These are phyloP conservation scores for Marmota monax DNA, from an alignment of 2,113 vertebrate genomes.

Conservation along the genomic window DNA sequence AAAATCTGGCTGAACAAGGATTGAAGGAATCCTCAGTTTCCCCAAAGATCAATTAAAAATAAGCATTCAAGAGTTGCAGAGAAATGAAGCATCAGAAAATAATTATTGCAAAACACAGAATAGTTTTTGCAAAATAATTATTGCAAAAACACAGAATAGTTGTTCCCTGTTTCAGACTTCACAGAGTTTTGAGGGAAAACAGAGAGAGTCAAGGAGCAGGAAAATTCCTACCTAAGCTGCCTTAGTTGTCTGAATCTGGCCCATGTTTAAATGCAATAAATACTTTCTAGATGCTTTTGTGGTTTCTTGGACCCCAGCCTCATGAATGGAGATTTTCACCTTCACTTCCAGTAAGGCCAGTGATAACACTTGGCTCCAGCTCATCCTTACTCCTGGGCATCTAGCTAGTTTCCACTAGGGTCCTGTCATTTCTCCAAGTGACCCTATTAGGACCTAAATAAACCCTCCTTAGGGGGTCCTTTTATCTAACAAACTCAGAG, in stretches of 20 bases:
- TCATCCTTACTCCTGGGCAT: not conserved
- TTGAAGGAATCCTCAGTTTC: not conserved
- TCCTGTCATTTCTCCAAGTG: not conserved
- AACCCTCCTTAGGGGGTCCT: not conserved
- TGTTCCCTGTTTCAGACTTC: not conserved
- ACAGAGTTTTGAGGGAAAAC: not conserved
- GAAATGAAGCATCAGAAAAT: slow-evolving; percentile 33
- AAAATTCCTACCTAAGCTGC: not conserved
- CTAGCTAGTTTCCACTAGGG: not conserved
- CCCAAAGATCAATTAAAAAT: not conserved
- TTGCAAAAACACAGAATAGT: not conserved
- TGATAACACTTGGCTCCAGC: not conserved
- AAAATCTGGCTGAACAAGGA: not conserved
- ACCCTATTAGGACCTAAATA: not conserved
- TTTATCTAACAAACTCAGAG: not conserved
- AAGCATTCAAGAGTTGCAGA: not conserved
- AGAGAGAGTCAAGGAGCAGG: not conserved
- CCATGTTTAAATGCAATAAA: not conserved
- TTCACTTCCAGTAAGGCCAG: not conserved
- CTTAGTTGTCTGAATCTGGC: not conserved
- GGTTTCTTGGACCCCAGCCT: not conserved
- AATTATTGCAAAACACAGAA: not conserved
- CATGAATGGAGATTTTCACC: not conserved
- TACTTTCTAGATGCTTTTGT: not conserved
- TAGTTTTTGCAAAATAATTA: not conserved